phyloP scores from a whole-genome alignment of 2,113 vertebrate species.

The Elaphurus davidianus region DNA sequence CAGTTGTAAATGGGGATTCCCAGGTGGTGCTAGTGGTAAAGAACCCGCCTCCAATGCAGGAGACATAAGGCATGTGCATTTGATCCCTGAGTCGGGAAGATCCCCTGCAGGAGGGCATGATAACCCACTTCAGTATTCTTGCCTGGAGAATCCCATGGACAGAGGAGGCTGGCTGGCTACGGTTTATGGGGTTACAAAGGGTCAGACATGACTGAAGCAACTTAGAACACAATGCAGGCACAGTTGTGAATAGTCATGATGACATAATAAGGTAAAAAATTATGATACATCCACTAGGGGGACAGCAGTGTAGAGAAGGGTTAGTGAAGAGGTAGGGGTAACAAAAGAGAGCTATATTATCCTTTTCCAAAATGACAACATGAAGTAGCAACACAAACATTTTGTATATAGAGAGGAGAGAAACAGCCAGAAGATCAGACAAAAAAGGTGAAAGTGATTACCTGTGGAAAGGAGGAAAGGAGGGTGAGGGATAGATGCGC shows the following conservation, averaged over 20 bases:
- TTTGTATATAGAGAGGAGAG: not conserved
- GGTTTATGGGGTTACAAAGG: not conserved
- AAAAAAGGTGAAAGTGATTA: not conserved
- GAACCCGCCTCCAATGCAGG: not conserved
- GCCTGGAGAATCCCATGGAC: not conserved
- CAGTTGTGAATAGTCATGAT: not conserved
- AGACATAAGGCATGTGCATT: not conserved
- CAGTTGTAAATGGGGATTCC: not conserved
- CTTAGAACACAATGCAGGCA: not conserved
- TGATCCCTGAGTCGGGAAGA: not conserved
- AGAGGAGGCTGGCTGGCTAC: not conserved
- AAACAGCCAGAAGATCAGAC: not conserved
- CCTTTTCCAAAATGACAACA: not conserved
- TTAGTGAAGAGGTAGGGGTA: not conserved
- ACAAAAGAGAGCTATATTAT: not conserved
- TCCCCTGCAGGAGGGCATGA: not conserved
- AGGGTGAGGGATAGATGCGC: not conserved
- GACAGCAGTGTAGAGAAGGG: not conserved
- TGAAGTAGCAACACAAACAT: not conserved
- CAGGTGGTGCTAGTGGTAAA: not conserved
- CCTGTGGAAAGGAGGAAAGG: not conserved
- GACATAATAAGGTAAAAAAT: not conserved
- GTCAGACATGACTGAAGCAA: not conserved
- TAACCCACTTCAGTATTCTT: not conserved
- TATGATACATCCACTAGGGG: not conserved